phyloP scores from a whole-genome alignment of 2,888 invertebrate species.

The Harmothoe impar region DNA sequence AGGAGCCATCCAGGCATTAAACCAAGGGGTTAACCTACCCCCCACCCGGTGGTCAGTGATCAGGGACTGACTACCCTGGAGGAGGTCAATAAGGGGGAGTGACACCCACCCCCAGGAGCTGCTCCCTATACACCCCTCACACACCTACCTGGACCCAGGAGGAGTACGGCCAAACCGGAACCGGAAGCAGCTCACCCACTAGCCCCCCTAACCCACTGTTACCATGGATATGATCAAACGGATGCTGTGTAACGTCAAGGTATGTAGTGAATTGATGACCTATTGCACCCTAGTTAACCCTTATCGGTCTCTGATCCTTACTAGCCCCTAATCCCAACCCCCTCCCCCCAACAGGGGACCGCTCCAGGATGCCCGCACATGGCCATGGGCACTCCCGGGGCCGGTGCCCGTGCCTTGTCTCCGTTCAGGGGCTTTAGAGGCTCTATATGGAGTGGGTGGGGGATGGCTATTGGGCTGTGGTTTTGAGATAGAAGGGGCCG shows the following conservation, averaged over 20 bases:
- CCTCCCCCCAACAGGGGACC: background rate
- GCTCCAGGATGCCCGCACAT: background rate
- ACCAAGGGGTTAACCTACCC: background rate
- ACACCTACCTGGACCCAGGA: background rate
- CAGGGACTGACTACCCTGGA: no score
- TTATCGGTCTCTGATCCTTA: background rate
- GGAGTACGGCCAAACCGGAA: background rate
- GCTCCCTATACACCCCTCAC: no score
- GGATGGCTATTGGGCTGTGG: no score
- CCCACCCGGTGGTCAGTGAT: background rate
- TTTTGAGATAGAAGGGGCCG: no score
- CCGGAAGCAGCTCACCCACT: background rate
- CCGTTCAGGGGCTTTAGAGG: no score
- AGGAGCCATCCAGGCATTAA: no score
- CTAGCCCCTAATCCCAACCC: background rate
- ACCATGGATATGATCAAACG: conserved; percentile 42
- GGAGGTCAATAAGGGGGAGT: no score
- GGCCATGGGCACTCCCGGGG: background rate
- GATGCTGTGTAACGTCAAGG: conserved; percentile 55
- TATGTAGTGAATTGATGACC: background rate
- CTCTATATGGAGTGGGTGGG: no score
- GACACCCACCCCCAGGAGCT: no score
- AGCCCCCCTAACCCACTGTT: background rate
- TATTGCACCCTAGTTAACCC: no score
- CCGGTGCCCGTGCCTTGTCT: no score